These are phyloP conservation scores for Plebejus argus DNA, from an alignment of 2,888 invertebrate species.

Conservation along the genomic window DNA sequence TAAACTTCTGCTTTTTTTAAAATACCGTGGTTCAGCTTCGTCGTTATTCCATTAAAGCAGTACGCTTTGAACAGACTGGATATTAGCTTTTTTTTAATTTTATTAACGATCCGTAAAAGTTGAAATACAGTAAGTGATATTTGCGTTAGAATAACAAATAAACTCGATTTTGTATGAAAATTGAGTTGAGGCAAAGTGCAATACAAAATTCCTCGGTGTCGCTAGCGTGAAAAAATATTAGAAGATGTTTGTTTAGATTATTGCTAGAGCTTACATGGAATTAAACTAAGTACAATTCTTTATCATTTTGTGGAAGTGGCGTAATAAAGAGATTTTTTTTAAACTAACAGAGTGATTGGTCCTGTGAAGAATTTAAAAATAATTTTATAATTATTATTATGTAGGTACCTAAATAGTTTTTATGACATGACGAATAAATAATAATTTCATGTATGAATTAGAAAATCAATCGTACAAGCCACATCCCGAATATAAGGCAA, in stretches of 20 bases:
- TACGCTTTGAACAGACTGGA: background rate
- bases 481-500: conserved; percentile 62
- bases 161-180: conserved; percentile 36
- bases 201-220: conserved; percentile 34
- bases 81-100: background rate
- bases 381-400: conserved; percentile 22
- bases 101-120: conserved; percentile 2
- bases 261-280: conserved; percentile 30
- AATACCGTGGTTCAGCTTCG: background rate
- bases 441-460: conserved; percentile 36
- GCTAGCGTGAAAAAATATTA: conserved; percentile 39
- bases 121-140: background rate
- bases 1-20: background rate
- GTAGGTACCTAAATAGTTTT: conserved; percentile 21
- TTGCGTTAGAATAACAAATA: background rate
- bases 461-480: conserved; percentile 49
- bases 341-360: conserved; percentile 32
- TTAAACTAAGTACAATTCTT: conserved; percentile 26
- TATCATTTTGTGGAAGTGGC: conserved; percentile 7
- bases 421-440: conserved; percentile 33
- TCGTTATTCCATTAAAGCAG: background rate
- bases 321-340: conserved; percentile 19
- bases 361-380: conserved; percentile 32
- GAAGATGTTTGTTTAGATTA: conserved; percentile 32
- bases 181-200: conserved; percentile 33